Evolutionary conservation across 2,113 vertebrate genomes (phyloP), one percentile per base, ranked within the genome.

Genomic region (Syrrhaptes paradoxus): DNA sequence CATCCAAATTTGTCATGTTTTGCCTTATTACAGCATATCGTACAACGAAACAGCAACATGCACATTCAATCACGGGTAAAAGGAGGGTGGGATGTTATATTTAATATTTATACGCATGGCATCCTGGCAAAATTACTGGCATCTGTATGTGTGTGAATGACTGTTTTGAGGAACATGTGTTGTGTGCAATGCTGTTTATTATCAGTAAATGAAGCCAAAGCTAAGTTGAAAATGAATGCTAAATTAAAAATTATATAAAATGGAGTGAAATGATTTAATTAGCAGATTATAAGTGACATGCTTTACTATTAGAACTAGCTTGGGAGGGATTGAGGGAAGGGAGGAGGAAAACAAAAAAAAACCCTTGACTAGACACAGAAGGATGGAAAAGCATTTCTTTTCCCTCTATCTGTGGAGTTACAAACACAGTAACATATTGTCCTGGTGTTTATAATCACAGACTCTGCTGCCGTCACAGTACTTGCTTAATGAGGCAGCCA

Each of bases 191-290:
- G 96, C 96, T 98, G 97, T 98, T 98, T 98, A 98, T 98, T 98
- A 98, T 98, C 97, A 97, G 97, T 71, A 98, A 98, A 98, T 97
- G 97, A 98, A 98, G 98, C 98, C 98, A 98, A 98, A 98, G 98
- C 98, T 96, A 98, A 98, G 97, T 97, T 97, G 98, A 98, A 98
- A 98, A 98, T 98, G 98, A 98, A 98, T 98, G 97, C 97, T 97
- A 98, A 98, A 98, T 98, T 98, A 98, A 98, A 98, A 98, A 98
- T 98, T 98, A 98, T 97, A 98, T 97, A 98, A 98, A 98, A 97
- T 91, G 96, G 96, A 97, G 96, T 97, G 95, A 98, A 98, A 97
- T 98, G 98, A 98, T 98, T 98, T 98, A 98, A 98, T 98, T 98
- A 98, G 97, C 97, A 97, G 97, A 97, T 97, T 97, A 95, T 96